Evolutionary conservation across 37 sponge, comb jelly and placozoan species (phyloP).

Genomic region (Chondrilla cf. caribensis): DNA sequence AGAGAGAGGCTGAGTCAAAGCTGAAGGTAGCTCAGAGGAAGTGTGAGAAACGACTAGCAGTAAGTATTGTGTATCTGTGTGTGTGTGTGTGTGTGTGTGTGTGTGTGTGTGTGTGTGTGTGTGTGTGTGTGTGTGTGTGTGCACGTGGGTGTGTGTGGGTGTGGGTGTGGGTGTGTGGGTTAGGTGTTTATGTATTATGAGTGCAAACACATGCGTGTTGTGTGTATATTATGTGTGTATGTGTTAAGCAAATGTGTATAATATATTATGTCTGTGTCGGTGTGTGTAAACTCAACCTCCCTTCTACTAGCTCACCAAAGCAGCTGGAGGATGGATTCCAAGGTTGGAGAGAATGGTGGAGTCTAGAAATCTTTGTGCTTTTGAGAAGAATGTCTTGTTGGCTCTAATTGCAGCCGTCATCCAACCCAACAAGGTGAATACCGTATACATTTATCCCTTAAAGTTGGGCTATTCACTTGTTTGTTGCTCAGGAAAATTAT

Average conservation of each 20-base stretch:
- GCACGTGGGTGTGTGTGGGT: no score
- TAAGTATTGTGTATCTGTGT: not conserved
- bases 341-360: conserved; percentile 77
- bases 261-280: not conserved
- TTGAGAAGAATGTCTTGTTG: conserved; percentile 78
- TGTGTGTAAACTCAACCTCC: not conserved
- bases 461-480: no score
- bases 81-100: no score
- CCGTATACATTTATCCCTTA: not conserved
- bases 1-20: conserved; percentile 76
- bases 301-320: conserved; percentile 56
- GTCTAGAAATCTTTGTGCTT: conserved; percentile 48
- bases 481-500: no score
- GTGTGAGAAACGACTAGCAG: conserved; percentile 67
- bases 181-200: no score
- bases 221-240: not conserved
- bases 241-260: no score
- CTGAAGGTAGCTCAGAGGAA: conserved; percentile 52
- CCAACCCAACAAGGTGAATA: conserved; percentile 73
- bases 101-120: no score
- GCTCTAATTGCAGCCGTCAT: conserved; percentile 73
- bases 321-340: conserved; percentile 63
- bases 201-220: no score
- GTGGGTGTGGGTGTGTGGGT: no score
- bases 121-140: no score